These are phyloP conservation scores for Conchocele bisecta DNA, from an alignment of 2,888 invertebrate genomes.

Conservation along the genomic window DNA sequence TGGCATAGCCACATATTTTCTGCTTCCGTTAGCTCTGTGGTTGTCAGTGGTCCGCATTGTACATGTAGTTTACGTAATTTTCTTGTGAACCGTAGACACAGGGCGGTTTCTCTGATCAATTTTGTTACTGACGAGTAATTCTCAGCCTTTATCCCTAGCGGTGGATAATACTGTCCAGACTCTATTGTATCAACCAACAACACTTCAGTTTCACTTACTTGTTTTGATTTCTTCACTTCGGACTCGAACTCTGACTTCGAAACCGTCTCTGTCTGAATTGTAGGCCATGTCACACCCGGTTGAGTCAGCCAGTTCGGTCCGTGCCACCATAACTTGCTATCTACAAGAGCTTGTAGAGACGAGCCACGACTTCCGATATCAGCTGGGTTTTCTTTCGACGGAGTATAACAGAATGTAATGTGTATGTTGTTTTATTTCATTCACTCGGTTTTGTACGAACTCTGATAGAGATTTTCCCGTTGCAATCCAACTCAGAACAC, in stretches of 20 bases:
- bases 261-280: background rate
- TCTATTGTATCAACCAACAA: background rate
- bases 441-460: no score
- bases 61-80: constrained; percentile 5
- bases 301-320: constrained; percentile 12
- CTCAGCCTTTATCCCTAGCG: background rate
- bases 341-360: background rate
- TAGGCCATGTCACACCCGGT: background rate
- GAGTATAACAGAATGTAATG: no score
- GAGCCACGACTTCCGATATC: constrained; percentile 4
- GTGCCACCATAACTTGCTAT: constrained; percentile 6
- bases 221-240: background rate
- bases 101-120: constrained; percentile 26
- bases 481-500: constrained; percentile 12
- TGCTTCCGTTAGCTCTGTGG: no score
- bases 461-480: no score
- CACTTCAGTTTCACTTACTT: background rate
- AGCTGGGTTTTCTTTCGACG: constrained; percentile 1
- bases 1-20: no score
- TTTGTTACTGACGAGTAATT: constrained; percentile 10
- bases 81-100: constrained; percentile 8
- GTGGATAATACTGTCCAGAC: background rate
- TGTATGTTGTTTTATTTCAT: no score
- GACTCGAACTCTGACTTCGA: background rate
- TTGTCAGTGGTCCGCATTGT: no score